phyloP scores from a whole-genome alignment of 2,113 vertebrate species.

The Catharus fuscescens region DNA sequence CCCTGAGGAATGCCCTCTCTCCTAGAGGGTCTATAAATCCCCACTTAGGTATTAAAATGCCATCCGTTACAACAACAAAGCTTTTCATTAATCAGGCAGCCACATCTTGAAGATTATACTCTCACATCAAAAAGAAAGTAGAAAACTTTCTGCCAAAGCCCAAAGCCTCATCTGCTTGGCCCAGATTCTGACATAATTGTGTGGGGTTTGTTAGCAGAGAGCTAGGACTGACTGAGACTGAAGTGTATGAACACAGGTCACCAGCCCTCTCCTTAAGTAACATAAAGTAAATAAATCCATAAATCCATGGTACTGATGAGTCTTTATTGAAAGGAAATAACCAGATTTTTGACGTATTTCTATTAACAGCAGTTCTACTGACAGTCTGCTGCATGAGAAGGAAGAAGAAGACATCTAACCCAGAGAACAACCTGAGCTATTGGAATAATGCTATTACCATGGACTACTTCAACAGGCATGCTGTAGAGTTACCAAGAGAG shows the following conservation, averaged over 20 bases:
- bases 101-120: not conserved
- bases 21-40: not conserved
- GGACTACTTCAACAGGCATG: conserved; percentile 98
- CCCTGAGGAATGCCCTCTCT: not conserved
- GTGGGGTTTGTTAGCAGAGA: not conserved
- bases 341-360: not conserved
- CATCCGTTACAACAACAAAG: not conserved
- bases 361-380: conserved; percentile 87
- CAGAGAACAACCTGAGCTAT: conserved; percentile 97
- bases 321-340: not conserved
- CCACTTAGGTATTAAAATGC: not conserved
- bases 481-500: conserved; percentile 93
- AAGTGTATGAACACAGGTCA: accelerated
- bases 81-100: not conserved
- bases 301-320: not conserved
- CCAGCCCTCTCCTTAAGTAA: not conserved
- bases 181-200: not conserved
- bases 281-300: not conserved
- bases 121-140: not conserved
- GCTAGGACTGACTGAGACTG: not conserved
- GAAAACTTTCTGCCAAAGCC: not conserved
- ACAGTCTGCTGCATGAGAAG: conserved; percentile 96
- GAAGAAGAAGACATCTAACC: conserved; percentile 93
- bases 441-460: conserved; percentile 99
- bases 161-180: not conserved